phyloP scores from a whole-genome alignment of 1,140 invertebrate species.

The Rhyzopertha dominica region DNA sequence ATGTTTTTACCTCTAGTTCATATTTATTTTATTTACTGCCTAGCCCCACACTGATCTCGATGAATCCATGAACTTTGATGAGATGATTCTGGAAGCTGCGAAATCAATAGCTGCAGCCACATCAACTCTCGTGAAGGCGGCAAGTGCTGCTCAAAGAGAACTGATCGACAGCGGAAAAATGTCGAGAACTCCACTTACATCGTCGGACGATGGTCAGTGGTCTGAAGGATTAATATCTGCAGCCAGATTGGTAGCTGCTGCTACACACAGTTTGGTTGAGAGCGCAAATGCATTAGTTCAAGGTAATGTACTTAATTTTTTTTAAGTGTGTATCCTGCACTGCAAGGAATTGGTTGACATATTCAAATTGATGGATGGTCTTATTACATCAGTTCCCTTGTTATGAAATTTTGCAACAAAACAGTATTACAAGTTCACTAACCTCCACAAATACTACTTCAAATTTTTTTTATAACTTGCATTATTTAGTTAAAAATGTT shows the following conservation, averaged over 20 bases:
- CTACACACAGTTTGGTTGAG: constrained; percentile 95
- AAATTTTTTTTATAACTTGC: no score
- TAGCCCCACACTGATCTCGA: constrained; percentile 74
- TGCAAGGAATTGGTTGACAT: no score
- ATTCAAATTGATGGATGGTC: no score
- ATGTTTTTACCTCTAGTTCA: background rate
- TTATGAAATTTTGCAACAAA: no score
- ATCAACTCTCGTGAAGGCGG: constrained; percentile 92
- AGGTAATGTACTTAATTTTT: constrained; percentile 50
- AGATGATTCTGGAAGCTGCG: constrained; percentile 97
- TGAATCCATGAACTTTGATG: constrained; percentile 94
- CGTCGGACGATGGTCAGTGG: constrained; percentile 97
- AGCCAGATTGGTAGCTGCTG: constrained; percentile 90
- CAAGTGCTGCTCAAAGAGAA: constrained; percentile 92
- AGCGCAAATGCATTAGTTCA: constrained; percentile 95
- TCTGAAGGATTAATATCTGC: constrained; percentile 97
- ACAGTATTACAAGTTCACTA: no score
- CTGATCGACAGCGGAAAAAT: constrained; percentile 81
- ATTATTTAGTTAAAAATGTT: no score
- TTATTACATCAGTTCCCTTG: no score
- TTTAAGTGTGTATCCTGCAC: no score
- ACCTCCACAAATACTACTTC: no score
- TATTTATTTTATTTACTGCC: constrained; percentile 7
- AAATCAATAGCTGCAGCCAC: constrained; percentile 97
- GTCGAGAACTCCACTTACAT: constrained; percentile 68